These are phyloP conservation scores for Drosophila kanekoi DNA, from an alignment of 2,888 invertebrate genomes.

Conservation along the genomic window DNA sequence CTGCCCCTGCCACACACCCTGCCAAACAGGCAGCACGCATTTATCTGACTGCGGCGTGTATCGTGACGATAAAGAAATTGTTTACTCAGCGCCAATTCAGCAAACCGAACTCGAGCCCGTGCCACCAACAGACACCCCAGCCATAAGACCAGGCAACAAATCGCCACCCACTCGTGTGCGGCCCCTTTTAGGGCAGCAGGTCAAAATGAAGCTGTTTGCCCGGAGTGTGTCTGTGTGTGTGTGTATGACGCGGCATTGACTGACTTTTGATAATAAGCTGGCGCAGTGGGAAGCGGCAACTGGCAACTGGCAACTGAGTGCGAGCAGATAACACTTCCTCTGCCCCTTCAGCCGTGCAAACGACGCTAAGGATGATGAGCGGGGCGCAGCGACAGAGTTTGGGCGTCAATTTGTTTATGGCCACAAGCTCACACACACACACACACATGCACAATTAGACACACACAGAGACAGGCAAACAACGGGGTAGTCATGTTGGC, in stretches of 20 bases:
- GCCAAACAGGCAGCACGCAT: slow-evolving; percentile 18
- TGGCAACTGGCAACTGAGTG: slow-evolving; percentile 61
- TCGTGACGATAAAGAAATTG: slow-evolving; percentile 83
- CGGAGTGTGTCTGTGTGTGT: slow-evolving; percentile 23
- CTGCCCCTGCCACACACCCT: background rate
- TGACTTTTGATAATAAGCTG: slow-evolving; percentile 73
- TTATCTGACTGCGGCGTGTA: slow-evolving; percentile 79
- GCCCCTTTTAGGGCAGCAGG: slow-evolving; percentile 68
- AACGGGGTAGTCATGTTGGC: slow-evolving; percentile 15
- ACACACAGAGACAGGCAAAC: background rate
- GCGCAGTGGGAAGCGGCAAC: slow-evolving; percentile 18
- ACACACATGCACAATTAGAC: background rate
- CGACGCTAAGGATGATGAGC: slow-evolving; percentile 12
- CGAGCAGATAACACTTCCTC: slow-evolving; percentile 70
- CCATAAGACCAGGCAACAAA: background rate
- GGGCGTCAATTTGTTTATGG: slow-evolving; percentile 57
- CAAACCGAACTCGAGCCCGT: slow-evolving; percentile 34
- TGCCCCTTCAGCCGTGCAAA: background rate
- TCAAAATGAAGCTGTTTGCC: slow-evolving; percentile 70
- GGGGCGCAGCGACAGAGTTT: background rate
- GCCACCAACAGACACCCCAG: slow-evolving; percentile 6
- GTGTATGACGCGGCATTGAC: slow-evolving; percentile 61
- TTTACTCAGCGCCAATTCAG: slow-evolving; percentile 77
- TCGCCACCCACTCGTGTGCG: slow-evolving; percentile 34
- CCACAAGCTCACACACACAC: slow-evolving; percentile 12